Base-by-base conservation (phyloP, 2,888 invertebrate species). In the Sipha maydis region DNA sequence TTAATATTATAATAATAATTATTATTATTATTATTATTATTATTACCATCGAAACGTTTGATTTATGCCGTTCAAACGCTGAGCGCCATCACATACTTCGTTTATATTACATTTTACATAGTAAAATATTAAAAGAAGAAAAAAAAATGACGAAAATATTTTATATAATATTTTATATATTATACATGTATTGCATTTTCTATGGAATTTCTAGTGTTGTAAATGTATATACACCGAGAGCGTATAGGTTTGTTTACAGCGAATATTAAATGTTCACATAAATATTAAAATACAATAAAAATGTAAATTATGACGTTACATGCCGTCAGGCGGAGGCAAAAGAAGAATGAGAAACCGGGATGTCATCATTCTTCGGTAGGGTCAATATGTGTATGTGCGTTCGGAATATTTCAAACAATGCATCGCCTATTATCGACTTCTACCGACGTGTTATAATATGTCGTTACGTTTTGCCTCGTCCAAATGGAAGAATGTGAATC, bases 211-310 rank as follows among this genome's bases (percentile, higher is more conserved):
- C 14, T 41, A 41, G 41, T 11, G 76, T 28, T 25, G 34, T 14
- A 76, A 76, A 84, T 61, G 61, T 84, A 75, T 84, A 76, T 76
- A 17, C 75, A 11, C 28, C 19, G 19, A 38, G 38, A 80, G 38
- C 67, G 9, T 56, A 54, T 31, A 61, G 76, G 41, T 41, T 76
- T 75, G 76, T 84, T 84, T 76, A 67, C 84, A 28, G 19, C 14
- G 61, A 5, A 67, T 28, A 76, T 48, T 21, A 8, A 41, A 77
- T 67, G 21, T 67, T 21, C 76, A 25, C 67, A 84, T 77, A 67
- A 84, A 76, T 77, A 84, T 76, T 84, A 84, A 77, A 84, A 84
- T 31, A 67, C 41, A 77, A 84, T 84, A 76, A 77, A 84, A 84
- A 84, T 77, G 84, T 75, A 76, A 75, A 83, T 21, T 61, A 56